phyloP scores from a whole-genome alignment of 1,140 invertebrate species.

The Drosophila virilis region DNA sequence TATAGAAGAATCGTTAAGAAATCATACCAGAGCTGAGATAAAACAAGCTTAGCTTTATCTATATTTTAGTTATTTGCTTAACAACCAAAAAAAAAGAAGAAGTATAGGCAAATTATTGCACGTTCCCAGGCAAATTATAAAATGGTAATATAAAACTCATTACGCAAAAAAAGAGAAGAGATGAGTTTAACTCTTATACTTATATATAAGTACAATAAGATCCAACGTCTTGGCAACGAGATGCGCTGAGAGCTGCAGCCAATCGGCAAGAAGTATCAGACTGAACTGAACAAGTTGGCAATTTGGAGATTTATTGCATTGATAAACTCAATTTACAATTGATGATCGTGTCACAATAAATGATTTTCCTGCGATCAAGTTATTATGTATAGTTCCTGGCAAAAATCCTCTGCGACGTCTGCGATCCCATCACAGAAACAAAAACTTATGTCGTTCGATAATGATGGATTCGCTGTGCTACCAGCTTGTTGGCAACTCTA shows the following conservation, averaged over 20 bases:
- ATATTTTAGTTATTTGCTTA: constrained; percentile 11
- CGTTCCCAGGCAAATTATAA: constrained; percentile 30
- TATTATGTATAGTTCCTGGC: constrained; percentile 63
- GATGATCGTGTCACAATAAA: constrained; percentile 77
- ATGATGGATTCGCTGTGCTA: constrained; percentile 76
- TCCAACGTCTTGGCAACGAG: constrained; percentile 25
- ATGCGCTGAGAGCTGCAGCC: neutral
- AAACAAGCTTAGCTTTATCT: constrained; percentile 11
- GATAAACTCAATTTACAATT: constrained; percentile 40
- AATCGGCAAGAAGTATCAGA: constrained; percentile 18
- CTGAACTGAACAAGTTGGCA: constrained; percentile 24
- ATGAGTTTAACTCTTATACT: constrained; percentile 4
- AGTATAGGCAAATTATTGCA: constrained; percentile 6
- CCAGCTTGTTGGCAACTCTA: constrained; percentile 47
- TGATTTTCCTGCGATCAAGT: constrained; percentile 76
- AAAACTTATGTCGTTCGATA: constrained; percentile 65
- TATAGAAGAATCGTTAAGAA: no score
- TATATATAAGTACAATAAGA: neutral
- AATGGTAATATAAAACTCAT: constrained; percentile 31
- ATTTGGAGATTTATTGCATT: constrained; percentile 22
- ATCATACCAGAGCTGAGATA: no score
- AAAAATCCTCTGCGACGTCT: constrained; percentile 20
- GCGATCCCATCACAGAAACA: constrained; percentile 24
- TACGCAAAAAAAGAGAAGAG: constrained; percentile 7
- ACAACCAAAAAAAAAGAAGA: constrained; percentile 1